Percentiles rank a stretch among this genome's conserved stretches.
Evolutionary conservation across 2,113 vertebrate species (phyloP).

Genomic region (Caracal caracal): DNA sequence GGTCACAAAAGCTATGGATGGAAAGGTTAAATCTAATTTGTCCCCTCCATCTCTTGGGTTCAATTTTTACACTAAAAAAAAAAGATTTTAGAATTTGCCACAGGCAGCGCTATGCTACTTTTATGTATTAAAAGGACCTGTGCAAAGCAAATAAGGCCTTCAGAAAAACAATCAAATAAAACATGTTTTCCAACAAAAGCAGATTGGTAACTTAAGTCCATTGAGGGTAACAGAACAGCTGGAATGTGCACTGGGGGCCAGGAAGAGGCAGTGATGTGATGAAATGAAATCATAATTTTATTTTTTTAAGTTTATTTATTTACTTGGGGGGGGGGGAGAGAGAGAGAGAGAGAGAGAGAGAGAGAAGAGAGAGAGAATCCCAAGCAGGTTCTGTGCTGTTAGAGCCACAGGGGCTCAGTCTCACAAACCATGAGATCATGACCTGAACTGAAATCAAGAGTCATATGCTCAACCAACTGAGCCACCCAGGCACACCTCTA

Average conservation of each 20-base stretch:
- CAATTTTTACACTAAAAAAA: constrained; percentile 20
- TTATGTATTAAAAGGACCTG: not conserved
- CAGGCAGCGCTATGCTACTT: not conserved
- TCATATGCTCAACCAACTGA: no score
- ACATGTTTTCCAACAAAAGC: not conserved
- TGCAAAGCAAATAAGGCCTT: constrained; percentile 54
- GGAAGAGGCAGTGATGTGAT: not conserved
- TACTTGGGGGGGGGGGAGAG: no score
- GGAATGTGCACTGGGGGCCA: not conserved
- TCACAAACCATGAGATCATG: no score
- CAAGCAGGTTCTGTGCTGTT: no score
- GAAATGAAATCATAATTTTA: no score
- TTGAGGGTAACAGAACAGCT: not conserved
- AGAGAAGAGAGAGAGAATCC: no score
- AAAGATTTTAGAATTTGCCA: constrained; percentile 21
- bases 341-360: no score
- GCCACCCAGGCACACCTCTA: no score
- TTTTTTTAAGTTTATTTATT: no score
- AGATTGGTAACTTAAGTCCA: constrained; percentile 8
- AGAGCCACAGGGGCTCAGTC: no score
- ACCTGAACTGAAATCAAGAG: no score
- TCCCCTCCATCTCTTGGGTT: constrained; percentile 24
- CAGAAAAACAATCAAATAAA: constrained; percentile 28
- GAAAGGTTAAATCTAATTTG: constrained; percentile 64
- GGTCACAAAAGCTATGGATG: constrained; percentile 17